Evolutionary conservation across 30 jellyfish, hydroid and myxozoan species (phyloP).

Genomic region (Rhopilema esculentum): DNA sequence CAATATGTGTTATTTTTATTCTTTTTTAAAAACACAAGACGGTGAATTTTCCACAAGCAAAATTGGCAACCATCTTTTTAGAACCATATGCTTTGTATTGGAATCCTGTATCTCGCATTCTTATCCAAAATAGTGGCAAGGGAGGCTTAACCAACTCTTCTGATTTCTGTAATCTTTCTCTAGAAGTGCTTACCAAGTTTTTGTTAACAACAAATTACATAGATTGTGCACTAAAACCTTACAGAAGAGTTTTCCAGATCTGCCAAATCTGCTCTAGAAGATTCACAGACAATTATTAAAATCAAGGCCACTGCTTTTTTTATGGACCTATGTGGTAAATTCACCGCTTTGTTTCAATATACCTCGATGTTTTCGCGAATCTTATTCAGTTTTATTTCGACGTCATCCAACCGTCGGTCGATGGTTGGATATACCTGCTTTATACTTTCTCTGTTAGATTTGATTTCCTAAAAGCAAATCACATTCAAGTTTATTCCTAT

Average conservation of each 20-base stretch:
- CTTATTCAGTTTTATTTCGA: background rate
- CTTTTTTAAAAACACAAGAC: background rate
- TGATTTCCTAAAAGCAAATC: background rate
- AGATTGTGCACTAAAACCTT: too few species aligned
- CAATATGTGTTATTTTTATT: too few species aligned
- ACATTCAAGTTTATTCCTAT: too few species aligned
- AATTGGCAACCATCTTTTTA: background rate
- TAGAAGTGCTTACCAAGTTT: background rate
- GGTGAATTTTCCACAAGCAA: background rate
- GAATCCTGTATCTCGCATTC: too few species aligned
- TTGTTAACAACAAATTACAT: too few species aligned
- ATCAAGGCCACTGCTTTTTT: background rate
- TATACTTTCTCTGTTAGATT: background rate
- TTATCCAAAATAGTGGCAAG: too few species aligned
- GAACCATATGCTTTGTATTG: too few species aligned
- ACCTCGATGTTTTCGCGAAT: background rate
- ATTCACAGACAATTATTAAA: too few species aligned
- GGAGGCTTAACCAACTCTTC: too few species aligned
- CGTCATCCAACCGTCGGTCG: background rate
- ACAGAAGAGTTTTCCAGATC: too few species aligned
- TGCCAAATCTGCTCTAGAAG: too few species aligned
- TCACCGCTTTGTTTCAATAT: background rate
- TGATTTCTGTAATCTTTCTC: background rate
- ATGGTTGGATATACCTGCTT: background rate
- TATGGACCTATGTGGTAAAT: background rate